Evolutionary conservation across 1,140 invertebrate genomes (phyloP).

Genomic region (Temnothorax nylanderi): DNA sequence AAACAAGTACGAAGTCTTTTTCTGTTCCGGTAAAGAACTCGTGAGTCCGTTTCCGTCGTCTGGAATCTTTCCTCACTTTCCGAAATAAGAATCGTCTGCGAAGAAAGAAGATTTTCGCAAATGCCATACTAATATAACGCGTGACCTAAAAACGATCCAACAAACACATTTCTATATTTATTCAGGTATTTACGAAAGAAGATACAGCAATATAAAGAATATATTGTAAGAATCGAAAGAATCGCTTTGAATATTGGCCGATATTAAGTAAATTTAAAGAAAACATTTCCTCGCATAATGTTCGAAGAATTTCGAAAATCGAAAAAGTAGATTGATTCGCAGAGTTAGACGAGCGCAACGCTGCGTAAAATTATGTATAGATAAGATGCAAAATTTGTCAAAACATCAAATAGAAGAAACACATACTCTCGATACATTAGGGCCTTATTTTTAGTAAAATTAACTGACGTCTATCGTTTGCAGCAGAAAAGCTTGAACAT

Average conservation of each 20-base stretch:
- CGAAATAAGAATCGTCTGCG: slow-evolving; percentile 22
- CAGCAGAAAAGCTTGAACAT: not conserved
- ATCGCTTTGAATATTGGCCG: slow-evolving; percentile 5
- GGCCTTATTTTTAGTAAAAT: slow-evolving; percentile 1
- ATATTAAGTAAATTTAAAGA: not conserved
- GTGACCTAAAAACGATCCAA: not conserved
- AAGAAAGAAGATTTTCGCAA: slow-evolving; percentile 3
- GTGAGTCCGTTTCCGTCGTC: slow-evolving; percentile 25
- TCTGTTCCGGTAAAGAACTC: slow-evolving; percentile 4
- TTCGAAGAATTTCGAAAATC: not conserved
- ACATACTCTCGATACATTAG: not conserved
- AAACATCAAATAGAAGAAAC: not conserved
- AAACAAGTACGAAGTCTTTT: slow-evolving; percentile 51
- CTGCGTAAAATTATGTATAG: not conserved
- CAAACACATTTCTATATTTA: slow-evolving; percentile 2
- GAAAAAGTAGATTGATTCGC: not conserved
- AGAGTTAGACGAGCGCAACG: not conserved
- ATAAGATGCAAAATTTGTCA: not conserved
- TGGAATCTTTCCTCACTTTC: slow-evolving; percentile 42
- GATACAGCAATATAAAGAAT: not conserved
- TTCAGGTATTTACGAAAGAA: not conserved
- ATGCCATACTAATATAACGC: slow-evolving; percentile 10
- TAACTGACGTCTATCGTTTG: not conserved
- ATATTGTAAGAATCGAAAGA: not conserved
- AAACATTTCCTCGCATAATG: not conserved